Evolutionary conservation across 2,888 invertebrate species (phyloP).

Genomic region (Automeris io): DNA sequence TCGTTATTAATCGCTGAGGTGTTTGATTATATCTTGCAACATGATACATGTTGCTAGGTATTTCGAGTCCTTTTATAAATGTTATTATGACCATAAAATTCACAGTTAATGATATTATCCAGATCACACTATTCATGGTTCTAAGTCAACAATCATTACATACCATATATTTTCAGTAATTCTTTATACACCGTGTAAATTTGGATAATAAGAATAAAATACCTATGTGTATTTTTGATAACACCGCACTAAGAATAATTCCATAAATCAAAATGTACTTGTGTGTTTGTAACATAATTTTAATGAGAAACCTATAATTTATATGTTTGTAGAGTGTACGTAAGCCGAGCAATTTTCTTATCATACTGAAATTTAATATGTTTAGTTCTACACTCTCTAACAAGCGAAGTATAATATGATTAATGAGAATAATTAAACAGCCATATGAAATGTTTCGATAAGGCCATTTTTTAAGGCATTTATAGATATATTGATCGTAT

Average conservation of each 20-base stretch:
- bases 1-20: neutral
- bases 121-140: neutral
- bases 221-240: neutral
- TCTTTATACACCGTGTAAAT: neutral
- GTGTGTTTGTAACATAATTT: neutral
- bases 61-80: neutral
- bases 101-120: neutral
- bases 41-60: neutral
- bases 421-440: conserved; percentile 20
- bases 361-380: neutral
- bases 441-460: conserved; percentile 5
- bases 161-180: neutral
- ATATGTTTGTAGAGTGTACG: neutral
- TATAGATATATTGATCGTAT: neutral
- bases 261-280: neutral
- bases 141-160: neutral
- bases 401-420: conserved; percentile 15
- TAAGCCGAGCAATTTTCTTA: conserved; percentile 3
- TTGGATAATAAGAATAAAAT: neutral
- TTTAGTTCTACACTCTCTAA: neutral
- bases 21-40: neutral
- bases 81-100: neutral
- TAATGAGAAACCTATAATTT: neutral
- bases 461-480: neutral
- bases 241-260: neutral